Evolutionary conservation across 2,888 invertebrate genomes (phyloP).

Genomic region (Tiliacea citrago): DNA sequence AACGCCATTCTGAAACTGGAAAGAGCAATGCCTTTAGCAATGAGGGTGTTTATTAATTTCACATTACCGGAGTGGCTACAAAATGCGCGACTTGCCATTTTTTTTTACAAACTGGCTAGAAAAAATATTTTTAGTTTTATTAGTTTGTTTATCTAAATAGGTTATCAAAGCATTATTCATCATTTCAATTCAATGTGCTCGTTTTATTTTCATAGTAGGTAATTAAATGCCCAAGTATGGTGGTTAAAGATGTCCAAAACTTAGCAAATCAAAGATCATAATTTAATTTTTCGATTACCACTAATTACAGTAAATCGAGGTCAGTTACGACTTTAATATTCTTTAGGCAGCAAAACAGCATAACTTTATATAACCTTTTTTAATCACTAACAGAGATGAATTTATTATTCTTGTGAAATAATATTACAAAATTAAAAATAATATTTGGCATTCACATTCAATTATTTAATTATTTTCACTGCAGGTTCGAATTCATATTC

Average conservation of each 20-base stretch:
- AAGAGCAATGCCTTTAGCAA: slow-evolving; percentile 43
- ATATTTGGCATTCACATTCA: slow-evolving; percentile 34
- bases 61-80: slow-evolving; percentile 30
- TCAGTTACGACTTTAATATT: not conserved
- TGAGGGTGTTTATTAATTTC: slow-evolving; percentile 50
- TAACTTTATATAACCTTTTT: not conserved
- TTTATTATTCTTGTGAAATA: slow-evolving; percentile 29
- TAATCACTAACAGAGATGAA: not conserved
- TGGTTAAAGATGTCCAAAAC: not conserved
- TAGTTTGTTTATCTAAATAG: not conserved
- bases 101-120: not conserved
- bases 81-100: slow-evolving; percentile 20
- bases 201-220: not conserved
- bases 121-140: not conserved
- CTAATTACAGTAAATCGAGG: not conserved
- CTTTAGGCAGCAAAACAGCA: not conserved
- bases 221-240: no score
- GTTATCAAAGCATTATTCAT: not conserved
- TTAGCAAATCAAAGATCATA: not conserved
- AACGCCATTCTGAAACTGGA: slow-evolving; percentile 25
- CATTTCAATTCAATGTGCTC: not conserved
- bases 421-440: slow-evolving; percentile 6
- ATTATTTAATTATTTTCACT: slow-evolving; percentile 20
- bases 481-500: slow-evolving; percentile 50
- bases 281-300: not conserved